Percentiles rank a stretch among this genome's conserved stretches.
These are phyloP conservation scores for Drosophila leonis DNA, from an alignment of 2,888 invertebrate species.

Conservation along the genomic window DNA sequence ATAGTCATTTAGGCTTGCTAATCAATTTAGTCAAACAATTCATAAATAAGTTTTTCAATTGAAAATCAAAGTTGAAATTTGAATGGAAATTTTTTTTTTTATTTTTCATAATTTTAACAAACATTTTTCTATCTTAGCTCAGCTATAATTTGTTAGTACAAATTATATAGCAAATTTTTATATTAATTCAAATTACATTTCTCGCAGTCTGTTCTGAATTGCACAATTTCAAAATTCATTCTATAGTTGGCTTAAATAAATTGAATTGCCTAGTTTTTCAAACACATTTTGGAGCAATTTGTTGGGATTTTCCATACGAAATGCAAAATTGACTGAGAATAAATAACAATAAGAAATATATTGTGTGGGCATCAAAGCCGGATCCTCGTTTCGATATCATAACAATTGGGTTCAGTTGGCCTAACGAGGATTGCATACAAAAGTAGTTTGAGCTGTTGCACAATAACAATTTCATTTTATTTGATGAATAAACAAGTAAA, in stretches of 20 bases:
- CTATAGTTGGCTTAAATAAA: neutral
- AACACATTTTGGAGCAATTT: neutral
- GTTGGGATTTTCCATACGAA: neutral
- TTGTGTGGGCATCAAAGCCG: slow-evolving; percentile 3
- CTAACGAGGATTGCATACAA: neutral
- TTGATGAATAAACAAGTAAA: neutral
- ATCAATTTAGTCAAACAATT: neutral
- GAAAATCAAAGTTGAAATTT: neutral
- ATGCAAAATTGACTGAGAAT: neutral
- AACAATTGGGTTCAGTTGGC: neutral
- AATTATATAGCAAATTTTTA: no score
- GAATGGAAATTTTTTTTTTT: no score
- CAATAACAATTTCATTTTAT: neutral
- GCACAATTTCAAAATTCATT: neutral
- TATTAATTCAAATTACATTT: no score
- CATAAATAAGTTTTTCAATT: neutral
- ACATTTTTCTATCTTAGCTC: neutral
- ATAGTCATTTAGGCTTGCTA: neutral
- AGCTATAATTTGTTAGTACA: no score
- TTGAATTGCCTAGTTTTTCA: neutral
- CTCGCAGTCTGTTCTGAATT: no score
- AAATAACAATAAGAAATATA: slow-evolving; percentile 1
- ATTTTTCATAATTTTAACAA: no score
- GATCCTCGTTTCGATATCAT: neutral
- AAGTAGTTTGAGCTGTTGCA: neutral